Evolutionary conservation across 2,888 invertebrate genomes (phyloP), one percentile per base, ranked within the genome.

Genomic region (Scaptodrosophila latifasciaeformis): DNA sequence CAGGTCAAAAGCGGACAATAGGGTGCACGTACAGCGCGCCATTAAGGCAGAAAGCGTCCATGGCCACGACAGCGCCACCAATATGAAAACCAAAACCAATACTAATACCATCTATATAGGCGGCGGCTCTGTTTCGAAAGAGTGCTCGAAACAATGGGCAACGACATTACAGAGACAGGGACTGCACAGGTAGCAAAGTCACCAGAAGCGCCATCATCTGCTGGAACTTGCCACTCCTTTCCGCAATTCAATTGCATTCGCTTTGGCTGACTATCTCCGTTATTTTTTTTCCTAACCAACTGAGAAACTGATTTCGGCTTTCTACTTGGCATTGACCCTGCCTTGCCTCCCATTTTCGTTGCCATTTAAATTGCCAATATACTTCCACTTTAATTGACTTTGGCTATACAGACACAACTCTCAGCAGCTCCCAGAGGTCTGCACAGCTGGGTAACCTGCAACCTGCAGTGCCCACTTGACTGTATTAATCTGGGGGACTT

Each of bases 1-100:
- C 79, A 79, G 76, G 74, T 79, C 76, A 74, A 74, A 68, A 71
- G 75, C 70, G 66, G 76, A 64, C 70, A 70, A 68, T 76, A 66
- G 70, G 48, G 62, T 64, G 63, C 68, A 66, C 63, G 59, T 71
- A 70, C 49, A 54, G 31, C 30, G 49, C 44, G 55, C 55, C 66
- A 60, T 69, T 70, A 59, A 65, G 62, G 65, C 62, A 31, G 24
- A 31, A n/a, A n/a, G 31, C 31, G 7, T 5, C 6, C 48, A 43
- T 27, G 50, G 54, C 51, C 34, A 30, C 44, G 49, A 50, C 44
- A 49, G 42, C 18, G 17, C n/a, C n/a, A n/a, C n/a, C n/a, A n/a
- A n/a, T n/a, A n/a, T n/a, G n/a, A n/a, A n/a, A n/a, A n/a, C n/a
- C n/a, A n/a, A n/a, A n/a, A n/a, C n/a, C n/a, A n/a, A n/a, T n/a